A percentile compares a stretch with the other conserved stretches of the same genome.
Conservation (phyloP, 2,113 vertebrate species). For the Dolichotis patagonum region DNA sequence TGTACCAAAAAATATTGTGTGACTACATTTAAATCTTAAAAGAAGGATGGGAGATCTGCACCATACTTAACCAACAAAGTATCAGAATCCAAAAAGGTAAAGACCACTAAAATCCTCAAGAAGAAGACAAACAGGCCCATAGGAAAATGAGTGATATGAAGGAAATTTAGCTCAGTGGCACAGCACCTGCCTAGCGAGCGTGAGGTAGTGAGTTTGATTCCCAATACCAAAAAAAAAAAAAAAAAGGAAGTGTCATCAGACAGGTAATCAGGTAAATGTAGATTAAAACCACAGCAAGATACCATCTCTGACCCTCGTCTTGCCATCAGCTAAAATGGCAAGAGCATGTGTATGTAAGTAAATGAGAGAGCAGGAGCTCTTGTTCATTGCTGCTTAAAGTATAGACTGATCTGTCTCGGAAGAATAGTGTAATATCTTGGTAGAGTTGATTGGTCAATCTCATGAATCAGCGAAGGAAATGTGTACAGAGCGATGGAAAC, state of each 20-base stretch:
- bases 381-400: neutral
- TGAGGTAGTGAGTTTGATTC: too few species aligned
- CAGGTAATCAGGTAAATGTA: neutral
- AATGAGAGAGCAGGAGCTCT: neutral
- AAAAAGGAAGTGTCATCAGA: neutral
- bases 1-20: neutral
- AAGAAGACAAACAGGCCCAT: neutral
- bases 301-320: neutral
- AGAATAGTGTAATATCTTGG: neutral
- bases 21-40: neutral
- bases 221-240: too few species aligned
- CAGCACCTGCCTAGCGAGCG: too few species aligned
- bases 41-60: neutral
- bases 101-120: neutral
- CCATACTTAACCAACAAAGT: neutral
- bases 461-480: neutral
- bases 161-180: neutral
- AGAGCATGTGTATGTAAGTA: neutral
- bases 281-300: neutral
- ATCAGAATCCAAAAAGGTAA: neutral
- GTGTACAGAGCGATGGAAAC: neutral
- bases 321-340: neutral
- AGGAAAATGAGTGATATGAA: neutral
- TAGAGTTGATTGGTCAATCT: neutral
- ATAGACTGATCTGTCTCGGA: neutral